Conservation (phyloP, 2,113 vertebrate genomes). For the Scalopus aquaticus region DNA sequence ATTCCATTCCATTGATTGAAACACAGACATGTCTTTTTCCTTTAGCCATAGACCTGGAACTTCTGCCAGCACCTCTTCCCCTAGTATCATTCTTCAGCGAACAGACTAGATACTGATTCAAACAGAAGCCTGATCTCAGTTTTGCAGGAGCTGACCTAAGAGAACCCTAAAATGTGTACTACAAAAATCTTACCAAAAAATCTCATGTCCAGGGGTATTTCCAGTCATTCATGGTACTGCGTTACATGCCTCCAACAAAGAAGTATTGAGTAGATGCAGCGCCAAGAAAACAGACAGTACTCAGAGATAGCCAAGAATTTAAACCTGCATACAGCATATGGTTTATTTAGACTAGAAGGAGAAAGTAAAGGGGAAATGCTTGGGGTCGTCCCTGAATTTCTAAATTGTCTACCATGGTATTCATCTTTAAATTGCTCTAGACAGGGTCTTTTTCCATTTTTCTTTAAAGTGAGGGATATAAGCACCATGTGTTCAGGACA, state of each 20-base stretch:
- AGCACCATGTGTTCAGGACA: not conserved
- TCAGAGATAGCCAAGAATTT: not conserved
- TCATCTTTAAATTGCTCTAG: constrained; percentile 12
- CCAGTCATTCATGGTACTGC: not conserved
- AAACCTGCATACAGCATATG: not conserved
- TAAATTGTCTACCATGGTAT: not conserved
- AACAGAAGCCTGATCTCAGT: not conserved
- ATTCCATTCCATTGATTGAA: not conserved
- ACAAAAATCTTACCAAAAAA: not conserved
- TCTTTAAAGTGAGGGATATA: not conserved
- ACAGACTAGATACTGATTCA: not conserved
- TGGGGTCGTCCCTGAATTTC: not conserved
- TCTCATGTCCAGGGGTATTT: not conserved
- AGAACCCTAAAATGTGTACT: not conserved
- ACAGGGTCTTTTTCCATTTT: not conserved
- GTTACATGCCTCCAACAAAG: not conserved
- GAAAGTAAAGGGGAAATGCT: not conserved
- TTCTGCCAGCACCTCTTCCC: not conserved
- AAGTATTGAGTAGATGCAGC: not conserved
- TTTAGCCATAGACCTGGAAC: not conserved
- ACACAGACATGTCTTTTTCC: not conserved
- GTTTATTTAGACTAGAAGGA: not conserved
- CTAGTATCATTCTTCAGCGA: not conserved
- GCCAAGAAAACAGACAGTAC: not conserved
- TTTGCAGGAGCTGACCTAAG: not conserved